Evolutionary conservation across 1,140 invertebrate genomes (phyloP), one percentile per base, ranked within the genome.

Genomic region (Drosophila suzukii): DNA sequence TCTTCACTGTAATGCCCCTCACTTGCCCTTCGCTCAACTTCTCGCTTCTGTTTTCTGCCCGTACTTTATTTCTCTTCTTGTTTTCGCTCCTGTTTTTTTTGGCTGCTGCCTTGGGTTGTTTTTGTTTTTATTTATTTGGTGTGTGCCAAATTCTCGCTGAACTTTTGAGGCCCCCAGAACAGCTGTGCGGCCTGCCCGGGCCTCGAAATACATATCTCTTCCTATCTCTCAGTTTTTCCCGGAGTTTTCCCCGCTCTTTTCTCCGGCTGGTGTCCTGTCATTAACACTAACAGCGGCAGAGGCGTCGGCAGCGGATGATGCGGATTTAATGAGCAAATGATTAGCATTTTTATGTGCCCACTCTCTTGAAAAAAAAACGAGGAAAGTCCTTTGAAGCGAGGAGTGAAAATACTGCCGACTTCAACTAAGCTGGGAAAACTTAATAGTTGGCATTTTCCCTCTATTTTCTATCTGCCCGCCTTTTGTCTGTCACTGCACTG

Each of bases 241-340:
- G 49, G 49, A 36, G 13, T 20, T 20, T 32, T 27, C 10, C 15
- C 39, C 7, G 30, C 30, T 44, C 46, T 60, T n/a, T 34, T 12
- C 34, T 30, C 24, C 24, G 58, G 30, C 77, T 81, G 82, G 82
- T 85, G 62, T 76, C 74, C 61, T 77, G 75, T 76, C 83, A 86
- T 86, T 86, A 86, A 82, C 82, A 82, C 78, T 46, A 58, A 24
- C 27, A 36, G 43, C 38, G 11, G 30, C 27, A 36, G 43, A 55
- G 44, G 17, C 41, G 62, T n/a, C 38, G 11, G 34, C 54, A 59
- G 41, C 51, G 60, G 73, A 66, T 88, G 83, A 88, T 89, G 83
- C 80, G 79, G 65, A 81, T 84, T 89, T 88, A 88, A 88, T 88
- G 84, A 89, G 84, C 84, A 89, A 71, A 89, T 88, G 84, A 88